Evolutionary conservation across 1,140 invertebrate genomes (phyloP), one percentile per base, ranked within the genome.

Genomic region (Hyphantria cunea): DNA sequence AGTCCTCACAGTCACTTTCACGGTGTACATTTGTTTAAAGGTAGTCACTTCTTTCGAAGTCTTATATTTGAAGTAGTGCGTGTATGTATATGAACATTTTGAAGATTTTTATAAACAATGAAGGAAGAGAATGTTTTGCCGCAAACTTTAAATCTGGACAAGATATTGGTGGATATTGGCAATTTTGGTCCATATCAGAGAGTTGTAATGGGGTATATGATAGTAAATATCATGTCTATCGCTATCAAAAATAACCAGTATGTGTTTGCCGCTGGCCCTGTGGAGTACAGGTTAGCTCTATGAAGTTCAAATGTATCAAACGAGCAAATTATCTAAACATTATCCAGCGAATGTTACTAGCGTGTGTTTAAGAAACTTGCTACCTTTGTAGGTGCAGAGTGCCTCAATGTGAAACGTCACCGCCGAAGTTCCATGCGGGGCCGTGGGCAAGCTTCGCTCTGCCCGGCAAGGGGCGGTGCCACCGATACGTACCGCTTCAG

Each of bases 401-500:
- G 13, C 32, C 53, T 9, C 17, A 9, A 11, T 56, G 53, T 32
- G 53, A 56, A 32, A 6, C 42, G 6, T 34, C 25, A n/a, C 53
- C 53, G 12, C 39, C 5, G 4, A 34, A 34, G 6, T 47, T 56
- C 13, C 7, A 11, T 1, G 9, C 53, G 2, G 33, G 45, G 17
- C 25, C 25, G 7, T 56, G 53, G 53, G 13, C 4, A 14, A 56
- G 34, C 10, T 56, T 56, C 6, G 53, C 53, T 8, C 47, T 56
- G 9, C 53, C 53, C 9, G 11, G 25, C 17, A 14, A 11, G 0
- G 31, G 41, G 31, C n/a, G 45, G 9, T 56, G 53, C 14, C 32
- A 7, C 9, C 42, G 12, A 3, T 14, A 56, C 3, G 13, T 45
- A 3, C 12, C 42, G 5, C 17, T 25, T 25, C 15, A 17, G 12